Percentiles rank a stretch among this genome's conserved stretches.
phyloP scores from a whole-genome alignment of 1,140 invertebrate species.

The Heliothis virescens region DNA sequence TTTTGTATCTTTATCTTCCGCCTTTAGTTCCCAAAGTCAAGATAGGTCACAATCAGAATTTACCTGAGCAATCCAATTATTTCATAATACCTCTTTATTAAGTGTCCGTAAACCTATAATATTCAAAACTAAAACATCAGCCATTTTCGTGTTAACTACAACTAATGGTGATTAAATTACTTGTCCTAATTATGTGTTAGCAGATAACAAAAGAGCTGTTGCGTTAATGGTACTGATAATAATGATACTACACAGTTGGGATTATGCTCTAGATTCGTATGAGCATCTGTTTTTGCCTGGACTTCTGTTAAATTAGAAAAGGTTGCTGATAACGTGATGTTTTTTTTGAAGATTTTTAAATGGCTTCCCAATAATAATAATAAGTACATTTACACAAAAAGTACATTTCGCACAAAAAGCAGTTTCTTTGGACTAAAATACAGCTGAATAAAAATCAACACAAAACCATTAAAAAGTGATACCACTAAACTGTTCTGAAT shows the following conservation, averaged over 20 bases:
- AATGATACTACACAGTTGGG: conserved; percentile 32
- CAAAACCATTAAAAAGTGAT: no score
- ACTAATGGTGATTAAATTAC: conserved; percentile 51
- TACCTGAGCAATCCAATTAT: neutral
- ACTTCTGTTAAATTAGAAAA: neutral
- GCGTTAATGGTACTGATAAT: conserved; percentile 43
- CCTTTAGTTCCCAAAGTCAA: neutral
- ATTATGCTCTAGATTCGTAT: conserved; percentile 22
- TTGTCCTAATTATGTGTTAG: conserved; percentile 43
- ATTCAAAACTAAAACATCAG: conserved; percentile 40
- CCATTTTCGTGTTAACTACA: conserved; percentile 33
- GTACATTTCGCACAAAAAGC: no score
- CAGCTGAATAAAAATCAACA: no score
- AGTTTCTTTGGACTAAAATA: no score
- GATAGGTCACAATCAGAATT: neutral
- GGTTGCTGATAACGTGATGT: neutral
- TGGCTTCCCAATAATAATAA: no score
- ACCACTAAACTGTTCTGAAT: no score
- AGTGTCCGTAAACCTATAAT: neutral
- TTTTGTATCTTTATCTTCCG: neutral
- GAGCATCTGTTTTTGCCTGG: conserved; percentile 23
- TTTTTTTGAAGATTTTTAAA: no score
- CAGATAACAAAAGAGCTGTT: conserved; percentile 45
- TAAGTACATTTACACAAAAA: no score
- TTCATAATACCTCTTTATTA: neutral